A percentile compares a stretch with the other conserved stretches of the same genome.
These are phyloP conservation scores for Perca fluviatilis DNA, from an alignment of 2,113 vertebrate species.

Conservation along the genomic window DNA sequence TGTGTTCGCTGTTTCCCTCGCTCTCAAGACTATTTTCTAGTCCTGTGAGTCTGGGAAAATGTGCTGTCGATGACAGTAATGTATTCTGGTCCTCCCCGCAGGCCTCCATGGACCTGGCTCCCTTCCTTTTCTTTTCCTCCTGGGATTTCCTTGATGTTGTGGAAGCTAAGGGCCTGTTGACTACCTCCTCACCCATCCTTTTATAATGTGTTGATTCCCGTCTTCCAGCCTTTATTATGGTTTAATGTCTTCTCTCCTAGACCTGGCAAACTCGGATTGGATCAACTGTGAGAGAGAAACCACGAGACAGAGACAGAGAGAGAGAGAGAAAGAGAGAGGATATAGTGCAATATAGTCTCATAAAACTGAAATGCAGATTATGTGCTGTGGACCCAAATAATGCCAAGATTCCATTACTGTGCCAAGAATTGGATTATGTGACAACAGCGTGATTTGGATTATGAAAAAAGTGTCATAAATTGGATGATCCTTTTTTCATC, in stretches of 20 bases:
- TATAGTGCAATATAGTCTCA: constrained; percentile 30
- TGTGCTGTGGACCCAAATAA: constrained; percentile 38
- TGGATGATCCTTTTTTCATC: constrained; percentile 50
- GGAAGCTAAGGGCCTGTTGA: constrained; percentile 70
- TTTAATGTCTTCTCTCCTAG: constrained; percentile 61
- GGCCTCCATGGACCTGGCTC: constrained; percentile 55
- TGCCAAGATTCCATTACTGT: constrained; percentile 43
- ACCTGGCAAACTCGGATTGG: constrained; percentile 12
- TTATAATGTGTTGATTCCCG: constrained; percentile 59
- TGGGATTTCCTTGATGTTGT: constrained; percentile 71
- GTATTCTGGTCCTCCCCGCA: constrained; percentile 60
- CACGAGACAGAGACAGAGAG: not conserved
- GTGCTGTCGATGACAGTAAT: constrained; percentile 71
- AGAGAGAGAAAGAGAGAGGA: constrained; percentile 5
- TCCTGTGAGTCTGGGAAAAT: constrained; percentile 52
- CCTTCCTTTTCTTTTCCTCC: constrained; percentile 50
- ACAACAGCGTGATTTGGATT: constrained; percentile 61
- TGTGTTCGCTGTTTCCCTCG: constrained; percentile 36
- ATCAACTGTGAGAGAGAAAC: constrained; percentile 21
- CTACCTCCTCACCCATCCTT: constrained; percentile 56
- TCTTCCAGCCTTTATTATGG: constrained; percentile 63
- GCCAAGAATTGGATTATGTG: constrained; percentile 58
- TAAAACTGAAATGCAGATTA: constrained; percentile 51
- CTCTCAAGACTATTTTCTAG: constrained; percentile 47
- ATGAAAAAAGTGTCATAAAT: constrained; percentile 46